Evolutionary conservation across 2,113 vertebrate genomes (phyloP), one percentile per base, ranked within the genome.

Genomic region (Sinocyclocheilus anshuiensis): DNA sequence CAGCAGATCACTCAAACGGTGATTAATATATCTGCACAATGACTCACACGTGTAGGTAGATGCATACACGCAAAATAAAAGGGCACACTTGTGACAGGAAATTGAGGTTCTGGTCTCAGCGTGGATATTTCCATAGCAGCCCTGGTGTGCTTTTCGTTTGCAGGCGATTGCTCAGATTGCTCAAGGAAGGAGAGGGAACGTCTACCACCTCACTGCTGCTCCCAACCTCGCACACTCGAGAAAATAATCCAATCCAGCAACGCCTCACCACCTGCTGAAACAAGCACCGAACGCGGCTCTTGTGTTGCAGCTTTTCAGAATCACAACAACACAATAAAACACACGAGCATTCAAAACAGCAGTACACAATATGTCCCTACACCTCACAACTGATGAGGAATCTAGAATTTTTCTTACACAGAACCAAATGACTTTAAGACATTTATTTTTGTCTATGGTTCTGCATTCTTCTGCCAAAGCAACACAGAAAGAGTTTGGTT

Each of bases 201-300:
- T 82, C 63, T 50, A 82, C 42, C 80, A 82, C 80, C 61, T 82
- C 61, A 50, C 36, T 48, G 24, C 61, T 50, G 24, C 63, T 33
- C 53, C 63, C 63, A 82, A 82, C 4, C 42, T 69, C 6, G 12
- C 24, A 82, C 45, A 82, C 80, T 71, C 33, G 18, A 82, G 45
- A 69, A 82, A 82, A 82, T 82, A 50, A 82, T 69, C 24, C 39
- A 81, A 81, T 65, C 63, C 80, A 69, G 16, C 80, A 48, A 65
- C n/a, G 13, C 59, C 18, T 80, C 22, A 50, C 13, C 57, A 48
- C 55, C 55, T 61, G 55, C 77, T 80, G 20, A 80, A 78, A 55
- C 16, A 77, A 77, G 13, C 42, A 26, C n/a, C 6, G 4, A 36
- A n/a, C 4, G 4, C 16, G 7, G 29, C 26, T 33, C 29, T 59